Base-by-base conservation (phyloP, 2,888 invertebrate genomes). In the Apomyelois bistriatella region DNA sequence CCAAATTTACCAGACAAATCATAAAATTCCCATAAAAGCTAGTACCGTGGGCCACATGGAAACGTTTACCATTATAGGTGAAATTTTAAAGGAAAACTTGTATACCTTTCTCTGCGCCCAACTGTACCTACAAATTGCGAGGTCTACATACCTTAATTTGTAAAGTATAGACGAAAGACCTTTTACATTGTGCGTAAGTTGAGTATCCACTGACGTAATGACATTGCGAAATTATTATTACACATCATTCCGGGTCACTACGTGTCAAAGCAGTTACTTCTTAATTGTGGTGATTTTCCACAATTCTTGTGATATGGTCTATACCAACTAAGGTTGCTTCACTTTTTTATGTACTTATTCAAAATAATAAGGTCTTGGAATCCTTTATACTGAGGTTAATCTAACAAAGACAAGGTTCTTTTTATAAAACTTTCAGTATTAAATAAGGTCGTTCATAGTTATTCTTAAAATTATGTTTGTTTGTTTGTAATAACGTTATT, bases 251-350 rank as follows among this genome's bases (percentile, higher is more conserved):
- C 46, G 46, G 46, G 46, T 46, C 46, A 46, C 16, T 6, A 2
- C 9, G 15, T 46, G 46, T 46, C 46, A 46, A 30, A 32, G 32
- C 32, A 28, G 42, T 46, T 35, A n/a, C 15, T 12, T 1, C 32
- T 32, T 46, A 35, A 46, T 46, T 46, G 46, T 16, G 32, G 46
- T 46, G 3, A 15, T 46, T 46, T 46, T 32, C 32, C 46, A 16
- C 32, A 9, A 10, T 16, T 16, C 40, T 38, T 36, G 36, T n/a
- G 36, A n/a, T 13, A 38, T 38, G 3, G 13, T 10, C 1, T 12
- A 12, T 9, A 9, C 17, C 9, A 16, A 41, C 41, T 22, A 5
- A 10, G 7, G 8, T 41, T 41, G 17, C 10, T 10, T 22, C 22
- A 22, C 17, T 1, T 6, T 36, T 1, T 13, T 38, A 32, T 32